Conservation (phyloP, 2,888 invertebrate species). For the Molorchus minor region DNA sequence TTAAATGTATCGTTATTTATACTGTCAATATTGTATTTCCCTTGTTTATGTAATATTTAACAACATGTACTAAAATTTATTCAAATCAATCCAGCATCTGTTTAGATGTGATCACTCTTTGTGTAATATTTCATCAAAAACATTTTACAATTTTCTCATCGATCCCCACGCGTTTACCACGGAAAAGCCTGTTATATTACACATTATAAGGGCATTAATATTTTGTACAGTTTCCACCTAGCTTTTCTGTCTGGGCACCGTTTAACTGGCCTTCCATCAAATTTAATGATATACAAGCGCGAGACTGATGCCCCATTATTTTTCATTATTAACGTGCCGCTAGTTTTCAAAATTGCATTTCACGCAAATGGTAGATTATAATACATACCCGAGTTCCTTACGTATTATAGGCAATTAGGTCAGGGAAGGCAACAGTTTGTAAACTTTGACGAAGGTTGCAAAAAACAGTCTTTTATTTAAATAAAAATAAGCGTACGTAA, state of each 20-base stretch:
- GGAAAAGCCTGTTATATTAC: neutral
- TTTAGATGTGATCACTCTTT: too few species aligned
- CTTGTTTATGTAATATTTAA: too few species aligned
- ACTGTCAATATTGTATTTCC: too few species aligned
- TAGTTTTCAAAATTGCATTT: constrained; percentile 62
- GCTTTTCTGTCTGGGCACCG: constrained; percentile 40
- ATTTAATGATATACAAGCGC: constrained; percentile 61
- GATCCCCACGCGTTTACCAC: neutral
- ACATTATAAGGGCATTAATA: constrained; percentile 14
- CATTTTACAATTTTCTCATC: neutral
- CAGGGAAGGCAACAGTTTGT: too few species aligned
- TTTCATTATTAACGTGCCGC: constrained; percentile 61
- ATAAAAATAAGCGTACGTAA: too few species aligned
- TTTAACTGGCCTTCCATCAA: constrained; percentile 58
- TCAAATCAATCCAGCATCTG: too few species aligned
- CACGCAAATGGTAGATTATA: constrained; percentile 46
- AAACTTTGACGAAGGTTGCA: too few species aligned
- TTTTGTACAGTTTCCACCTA: constrained; percentile 30
- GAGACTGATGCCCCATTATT: constrained; percentile 62
- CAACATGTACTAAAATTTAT: too few species aligned
- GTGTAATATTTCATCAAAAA: too few species aligned
- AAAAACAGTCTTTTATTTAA: neutral
- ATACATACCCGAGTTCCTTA: constrained; percentile 45
- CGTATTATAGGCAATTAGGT: constrained; percentile 18
- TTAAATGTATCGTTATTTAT: too few species aligned